phyloP scores from a whole-genome alignment of 2,888 invertebrate species.

The Liodrosophila aerea region DNA sequence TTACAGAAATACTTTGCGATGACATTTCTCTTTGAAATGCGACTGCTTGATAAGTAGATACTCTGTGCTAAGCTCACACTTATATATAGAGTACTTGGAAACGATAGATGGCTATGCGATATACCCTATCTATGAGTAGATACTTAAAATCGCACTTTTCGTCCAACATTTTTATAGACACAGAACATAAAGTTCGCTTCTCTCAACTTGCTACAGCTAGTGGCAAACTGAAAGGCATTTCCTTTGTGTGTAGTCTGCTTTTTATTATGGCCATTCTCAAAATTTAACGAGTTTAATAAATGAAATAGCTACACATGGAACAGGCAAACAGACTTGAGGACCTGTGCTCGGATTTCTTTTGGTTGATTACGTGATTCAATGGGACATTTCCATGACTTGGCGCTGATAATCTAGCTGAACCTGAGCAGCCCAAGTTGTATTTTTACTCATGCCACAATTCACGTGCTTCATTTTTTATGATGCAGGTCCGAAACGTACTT shows the following conservation, averaged over 20 bases:
- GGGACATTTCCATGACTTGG: conserved; percentile 17
- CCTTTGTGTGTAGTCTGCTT: conserved; percentile 28
- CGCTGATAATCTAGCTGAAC: neutral
- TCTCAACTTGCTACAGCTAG: conserved; percentile 12
- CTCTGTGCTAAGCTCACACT: neutral
- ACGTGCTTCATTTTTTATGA: conserved; percentile 54
- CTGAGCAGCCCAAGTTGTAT: neutral
- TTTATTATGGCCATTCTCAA: conserved; percentile 27
- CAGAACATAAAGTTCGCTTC: neutral
- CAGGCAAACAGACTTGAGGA: neutral
- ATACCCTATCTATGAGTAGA: too few relatives aligned
- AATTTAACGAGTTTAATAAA: conserved; percentile 48
- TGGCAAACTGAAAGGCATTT: neutral
- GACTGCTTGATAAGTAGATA: neutral
- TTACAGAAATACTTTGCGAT: too few relatives aligned
- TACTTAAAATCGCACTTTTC: too few relatives aligned
- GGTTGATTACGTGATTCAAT: conserved; percentile 38
- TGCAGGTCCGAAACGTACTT: conserved; percentile 2
- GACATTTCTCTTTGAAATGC: neutral
- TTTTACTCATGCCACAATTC: conserved; percentile 33
- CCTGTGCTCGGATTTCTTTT: conserved; percentile 14
- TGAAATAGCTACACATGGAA: conserved; percentile 9
- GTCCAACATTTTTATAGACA: neutral
- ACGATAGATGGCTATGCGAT: too few relatives aligned
- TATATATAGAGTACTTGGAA: too few relatives aligned